Conservation (phyloP, 2,113 vertebrate genomes). For the Amblyornis subalaris region DNA sequence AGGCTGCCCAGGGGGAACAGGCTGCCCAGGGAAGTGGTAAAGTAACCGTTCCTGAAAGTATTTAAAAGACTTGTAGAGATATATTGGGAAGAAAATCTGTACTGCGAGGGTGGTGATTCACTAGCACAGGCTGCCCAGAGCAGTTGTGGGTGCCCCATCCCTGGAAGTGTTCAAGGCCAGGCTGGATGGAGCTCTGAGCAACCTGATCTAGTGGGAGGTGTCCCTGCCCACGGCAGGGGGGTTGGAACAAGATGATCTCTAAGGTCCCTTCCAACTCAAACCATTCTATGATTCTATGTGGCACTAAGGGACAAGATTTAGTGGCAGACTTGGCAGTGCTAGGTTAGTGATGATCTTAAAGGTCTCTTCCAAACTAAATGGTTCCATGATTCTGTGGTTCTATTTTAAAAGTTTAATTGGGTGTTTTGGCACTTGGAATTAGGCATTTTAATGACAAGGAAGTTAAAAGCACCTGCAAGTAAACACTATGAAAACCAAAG, state of each 20-base stretch:
- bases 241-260: rapidly evolving
- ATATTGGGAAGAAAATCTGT: not conserved
- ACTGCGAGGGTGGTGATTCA: not conserved
- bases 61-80: not conserved
- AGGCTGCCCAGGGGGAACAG: not conserved
- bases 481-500: slow-evolving; percentile 50
- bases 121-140: not conserved
- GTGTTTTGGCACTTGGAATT: slow-evolving; percentile 27
- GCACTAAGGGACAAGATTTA: not conserved
- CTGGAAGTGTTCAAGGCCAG: not conserved
- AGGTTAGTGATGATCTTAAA: not conserved
- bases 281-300: not conserved
- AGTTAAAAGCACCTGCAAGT: slow-evolving; percentile 50
- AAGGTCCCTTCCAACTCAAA: not conserved
- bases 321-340: not conserved
- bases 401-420: slow-evolving; percentile 48
- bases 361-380: not conserved
- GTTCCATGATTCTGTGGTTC: not conserved
- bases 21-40: not conserved
- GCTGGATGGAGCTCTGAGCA: not conserved
- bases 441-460: slow-evolving; percentile 57
- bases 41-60: not conserved
- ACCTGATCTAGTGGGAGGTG: not conserved
- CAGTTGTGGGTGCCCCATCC: not conserved
- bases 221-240: not conserved